Conservation (phyloP, 2,797 vertebrate genomes). For the Echeneis naucrates region DNA sequence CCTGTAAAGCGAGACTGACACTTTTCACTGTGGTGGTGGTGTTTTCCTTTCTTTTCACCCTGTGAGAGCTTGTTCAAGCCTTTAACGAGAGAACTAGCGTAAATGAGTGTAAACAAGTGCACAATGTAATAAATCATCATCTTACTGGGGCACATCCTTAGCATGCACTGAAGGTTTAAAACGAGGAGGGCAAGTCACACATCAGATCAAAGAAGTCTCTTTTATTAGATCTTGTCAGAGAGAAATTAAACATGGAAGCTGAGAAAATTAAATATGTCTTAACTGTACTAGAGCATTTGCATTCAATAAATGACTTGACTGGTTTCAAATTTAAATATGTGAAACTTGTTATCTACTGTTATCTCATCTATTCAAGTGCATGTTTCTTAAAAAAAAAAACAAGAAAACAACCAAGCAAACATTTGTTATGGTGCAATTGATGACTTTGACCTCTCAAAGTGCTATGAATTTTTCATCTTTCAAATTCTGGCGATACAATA, state of each 20-base stretch:
- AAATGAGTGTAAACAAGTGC: constrained; percentile 40
- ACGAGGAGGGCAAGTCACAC: constrained; percentile 26
- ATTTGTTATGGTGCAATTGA: constrained; percentile 40
- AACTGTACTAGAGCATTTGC: constrained; percentile 32
- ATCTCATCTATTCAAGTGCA: constrained; percentile 39
- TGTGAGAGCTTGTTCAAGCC: constrained; percentile 19
- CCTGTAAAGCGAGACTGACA: constrained; percentile 43
- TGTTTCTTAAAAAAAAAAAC: constrained; percentile 36
- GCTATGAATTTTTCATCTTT: constrained; percentile 60
- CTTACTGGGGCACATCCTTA: background rate
- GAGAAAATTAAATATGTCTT: constrained; percentile 22
- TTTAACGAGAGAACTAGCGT: constrained; percentile 38
- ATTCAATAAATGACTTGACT: constrained; percentile 58
- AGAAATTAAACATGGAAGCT: constrained; percentile 49
- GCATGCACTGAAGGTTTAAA: background rate
- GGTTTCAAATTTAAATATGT: constrained; percentile 37
- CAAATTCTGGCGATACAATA: constrained; percentile 31
- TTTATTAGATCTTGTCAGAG: constrained; percentile 72
- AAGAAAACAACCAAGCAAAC: constrained; percentile 27
- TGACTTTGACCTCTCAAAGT: constrained; percentile 67
- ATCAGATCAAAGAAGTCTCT: constrained; percentile 52
- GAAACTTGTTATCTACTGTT: constrained; percentile 33
- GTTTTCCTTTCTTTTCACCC: constrained; percentile 50
- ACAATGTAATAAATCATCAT: constrained; percentile 23
- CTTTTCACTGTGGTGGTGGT: constrained; percentile 21